These are phyloP conservation scores for Chelonoidis abingdonii DNA, from an alignment of 2,113 vertebrate genomes.

Conservation along the genomic window DNA sequence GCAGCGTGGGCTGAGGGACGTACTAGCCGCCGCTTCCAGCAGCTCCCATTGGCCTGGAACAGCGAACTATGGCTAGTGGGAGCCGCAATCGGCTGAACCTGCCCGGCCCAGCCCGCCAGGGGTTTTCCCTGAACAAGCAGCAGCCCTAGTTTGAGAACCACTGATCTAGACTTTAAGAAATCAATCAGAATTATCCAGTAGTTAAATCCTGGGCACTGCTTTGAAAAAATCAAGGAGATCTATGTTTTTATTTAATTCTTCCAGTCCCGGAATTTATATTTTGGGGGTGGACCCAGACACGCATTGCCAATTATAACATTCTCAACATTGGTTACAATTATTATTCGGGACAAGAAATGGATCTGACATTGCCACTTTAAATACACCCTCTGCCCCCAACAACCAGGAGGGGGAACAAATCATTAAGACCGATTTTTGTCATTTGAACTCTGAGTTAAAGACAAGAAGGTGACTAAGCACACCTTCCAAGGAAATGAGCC, in stretches of 20 bases:
- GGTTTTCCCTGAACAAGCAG: too few species aligned
- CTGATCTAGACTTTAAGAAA: background rate
- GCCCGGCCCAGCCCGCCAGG: too few species aligned
- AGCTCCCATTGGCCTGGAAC: too few species aligned
- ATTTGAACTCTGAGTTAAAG: background rate
- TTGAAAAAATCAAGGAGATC: background rate
- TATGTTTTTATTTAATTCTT: background rate
- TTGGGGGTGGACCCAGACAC: background rate
- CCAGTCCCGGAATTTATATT: background rate
- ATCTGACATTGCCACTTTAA: background rate
- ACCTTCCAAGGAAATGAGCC: background rate
- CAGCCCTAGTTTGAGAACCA: too few species aligned
- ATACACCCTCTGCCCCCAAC: background rate
- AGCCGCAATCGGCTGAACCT: too few species aligned
- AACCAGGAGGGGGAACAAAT: background rate
- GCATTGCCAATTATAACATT: background rate
- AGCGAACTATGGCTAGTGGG: too few species aligned
- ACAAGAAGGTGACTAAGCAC: background rate
- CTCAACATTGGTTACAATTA: background rate
- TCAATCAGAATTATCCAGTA: background rate
- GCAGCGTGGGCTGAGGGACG: too few species aligned
- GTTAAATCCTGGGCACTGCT: background rate
- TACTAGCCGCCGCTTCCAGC: too few species aligned
- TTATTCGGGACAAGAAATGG: background rate
- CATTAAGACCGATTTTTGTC: rapidly evolving